Evolutionary conservation across 2,888 invertebrate genomes (phyloP).

Genomic region (Scaeva pyrastri): DNA sequence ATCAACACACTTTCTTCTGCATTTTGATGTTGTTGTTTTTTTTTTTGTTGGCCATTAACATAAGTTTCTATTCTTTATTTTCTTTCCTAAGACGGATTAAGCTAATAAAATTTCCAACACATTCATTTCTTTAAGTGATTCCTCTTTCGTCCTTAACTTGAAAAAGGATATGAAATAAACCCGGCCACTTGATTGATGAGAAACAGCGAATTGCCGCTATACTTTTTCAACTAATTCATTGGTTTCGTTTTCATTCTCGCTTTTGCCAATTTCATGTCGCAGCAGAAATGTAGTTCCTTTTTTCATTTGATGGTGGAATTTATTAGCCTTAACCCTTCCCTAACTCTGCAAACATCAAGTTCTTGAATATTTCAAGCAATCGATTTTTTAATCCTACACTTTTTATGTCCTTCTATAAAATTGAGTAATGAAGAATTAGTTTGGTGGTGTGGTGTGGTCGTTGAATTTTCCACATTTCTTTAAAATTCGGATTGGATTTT

Average conservation of each 20-base stretch:
- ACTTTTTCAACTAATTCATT: constrained; percentile 67
- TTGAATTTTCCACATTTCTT: not conserved
- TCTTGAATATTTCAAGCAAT: constrained; percentile 39
- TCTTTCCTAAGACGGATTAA: constrained; percentile 64
- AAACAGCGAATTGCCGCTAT: constrained; percentile 66
- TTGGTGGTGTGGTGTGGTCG: not conserved
- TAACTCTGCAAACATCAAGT: not conserved
- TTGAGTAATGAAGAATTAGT: constrained; percentile 19
- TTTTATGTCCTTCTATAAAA: constrained; percentile 3
- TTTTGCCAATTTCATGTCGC: constrained; percentile 64
- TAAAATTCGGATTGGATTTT: not conserved
- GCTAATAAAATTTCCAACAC: constrained; percentile 72
- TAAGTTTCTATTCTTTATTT: constrained; percentile 18
- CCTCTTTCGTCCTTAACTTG: constrained; percentile 65
- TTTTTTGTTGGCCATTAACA: not conserved
- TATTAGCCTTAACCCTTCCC: constrained; percentile 29
- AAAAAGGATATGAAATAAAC: constrained; percentile 68
- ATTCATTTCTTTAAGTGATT: constrained; percentile 74
- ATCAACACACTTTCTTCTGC: not conserved
- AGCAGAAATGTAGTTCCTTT: constrained; percentile 14
- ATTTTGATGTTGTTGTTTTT: not conserved
- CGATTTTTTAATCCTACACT: constrained; percentile 49
- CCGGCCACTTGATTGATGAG: constrained; percentile 71
- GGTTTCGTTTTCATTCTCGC: constrained; percentile 58
- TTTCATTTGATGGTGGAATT: constrained; percentile 29